Evolutionary conservation across 2,113 vertebrate species (phyloP).

Genomic region (Saccopteryx leptura): DNA sequence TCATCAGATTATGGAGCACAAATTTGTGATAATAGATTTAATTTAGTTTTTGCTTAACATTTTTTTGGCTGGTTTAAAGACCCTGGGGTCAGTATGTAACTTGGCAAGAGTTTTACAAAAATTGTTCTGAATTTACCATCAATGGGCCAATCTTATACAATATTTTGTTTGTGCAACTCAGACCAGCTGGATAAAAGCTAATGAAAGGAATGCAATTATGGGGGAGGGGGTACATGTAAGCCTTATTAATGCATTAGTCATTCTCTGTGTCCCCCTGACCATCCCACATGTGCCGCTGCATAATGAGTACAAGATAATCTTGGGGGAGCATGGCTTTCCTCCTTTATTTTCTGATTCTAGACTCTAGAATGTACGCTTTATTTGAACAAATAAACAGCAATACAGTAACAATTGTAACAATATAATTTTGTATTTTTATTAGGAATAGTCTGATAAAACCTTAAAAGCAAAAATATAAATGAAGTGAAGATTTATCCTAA

Average conservation of each 20-base stretch:
- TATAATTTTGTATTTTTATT: constrained; percentile 47
- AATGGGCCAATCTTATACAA: constrained; percentile 85
- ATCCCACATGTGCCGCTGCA: constrained; percentile 85
- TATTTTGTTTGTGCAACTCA: constrained; percentile 88
- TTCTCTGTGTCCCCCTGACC: constrained; percentile 85
- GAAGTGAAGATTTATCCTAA: neutral
- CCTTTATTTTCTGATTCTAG: constrained; percentile 72
- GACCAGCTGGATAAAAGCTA: constrained; percentile 90
- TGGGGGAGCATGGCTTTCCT: constrained; percentile 75
- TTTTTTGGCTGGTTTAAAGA: constrained; percentile 84
- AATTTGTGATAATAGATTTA: constrained; percentile 86
- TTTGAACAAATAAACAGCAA: constrained; percentile 38
- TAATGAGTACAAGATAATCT: constrained; percentile 85
- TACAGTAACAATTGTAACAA: neutral
- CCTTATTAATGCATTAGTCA: constrained; percentile 88
- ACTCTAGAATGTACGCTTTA: constrained; percentile 63
- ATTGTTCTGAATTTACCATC: constrained; percentile 86
- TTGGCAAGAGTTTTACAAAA: constrained; percentile 86
- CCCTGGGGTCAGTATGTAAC: constrained; percentile 87
- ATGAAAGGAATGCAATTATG: constrained; percentile 89
- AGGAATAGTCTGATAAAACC: constrained; percentile 27
- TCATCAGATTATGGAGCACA: constrained; percentile 86
- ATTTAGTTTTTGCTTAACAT: constrained; percentile 86
- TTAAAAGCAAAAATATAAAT: constrained; percentile 60
- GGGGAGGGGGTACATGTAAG: constrained; percentile 77